phyloP scores from a whole-genome alignment of 2,888 invertebrate genomes.

The Cantharis nigra region DNA sequence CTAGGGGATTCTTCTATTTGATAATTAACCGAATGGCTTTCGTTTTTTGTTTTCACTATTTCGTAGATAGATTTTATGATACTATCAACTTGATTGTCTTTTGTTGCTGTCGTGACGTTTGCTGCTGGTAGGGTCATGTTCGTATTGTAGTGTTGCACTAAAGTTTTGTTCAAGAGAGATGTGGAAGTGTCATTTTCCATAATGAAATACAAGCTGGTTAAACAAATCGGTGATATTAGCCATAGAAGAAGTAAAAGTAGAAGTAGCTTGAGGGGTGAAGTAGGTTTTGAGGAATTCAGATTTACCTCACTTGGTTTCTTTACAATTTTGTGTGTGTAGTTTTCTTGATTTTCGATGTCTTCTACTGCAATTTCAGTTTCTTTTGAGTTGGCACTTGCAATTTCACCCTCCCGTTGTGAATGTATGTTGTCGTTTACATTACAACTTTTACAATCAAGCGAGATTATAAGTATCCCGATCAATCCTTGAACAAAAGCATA shows the following conservation, averaged over 20 bases:
- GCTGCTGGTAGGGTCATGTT: constrained; percentile 40
- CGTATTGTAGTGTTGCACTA: constrained; percentile 29
- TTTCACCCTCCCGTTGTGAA: not conserved
- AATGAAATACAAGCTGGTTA: constrained; percentile 37
- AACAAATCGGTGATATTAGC: constrained; percentile 38
- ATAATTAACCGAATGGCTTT: not conserved
- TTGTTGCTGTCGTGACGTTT: constrained; percentile 36
- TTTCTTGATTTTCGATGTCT: not conserved
- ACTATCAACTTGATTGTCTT: constrained; percentile 40
- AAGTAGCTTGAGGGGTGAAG: not conserved
- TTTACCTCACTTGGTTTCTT: not conserved
- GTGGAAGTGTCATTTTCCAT: constrained; percentile 26
- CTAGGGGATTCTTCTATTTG: not conserved
- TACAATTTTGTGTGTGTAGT: not conserved
- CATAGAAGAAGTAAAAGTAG: constrained; percentile 27
- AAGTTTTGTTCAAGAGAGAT: constrained; percentile 24
- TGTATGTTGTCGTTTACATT: not conserved
- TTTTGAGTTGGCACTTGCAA: not conserved
- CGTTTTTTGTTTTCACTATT: constrained; percentile 39
- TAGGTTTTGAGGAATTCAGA: not conserved
- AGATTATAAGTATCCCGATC: constrained; percentile 41
- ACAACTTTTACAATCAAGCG: constrained; percentile 39
- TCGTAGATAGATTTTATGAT: constrained; percentile 46
- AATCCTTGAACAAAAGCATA: constrained; percentile 48
- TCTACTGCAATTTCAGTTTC: not conserved